A percentile compares a stretch with the other conserved stretches of the same genome.
Evolutionary conservation across 2,888 invertebrate genomes (phyloP).

Genomic region (Athalia rosae): DNA sequence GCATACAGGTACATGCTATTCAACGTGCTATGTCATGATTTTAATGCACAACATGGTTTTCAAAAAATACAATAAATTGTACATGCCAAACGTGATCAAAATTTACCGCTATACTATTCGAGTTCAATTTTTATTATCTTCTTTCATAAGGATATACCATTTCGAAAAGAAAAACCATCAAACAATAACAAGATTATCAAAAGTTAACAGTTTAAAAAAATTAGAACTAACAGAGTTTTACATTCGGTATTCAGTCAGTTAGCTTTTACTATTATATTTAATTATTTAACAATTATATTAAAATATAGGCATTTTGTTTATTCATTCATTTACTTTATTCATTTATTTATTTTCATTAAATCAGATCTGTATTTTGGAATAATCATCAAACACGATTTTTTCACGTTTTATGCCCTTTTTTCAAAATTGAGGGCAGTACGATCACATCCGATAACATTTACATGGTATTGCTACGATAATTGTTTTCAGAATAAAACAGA

Average conservation of each 20-base stretch:
- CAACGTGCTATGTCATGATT: neutral
- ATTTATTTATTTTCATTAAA: slow-evolving; percentile 5
- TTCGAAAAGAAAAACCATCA: slow-evolving; percentile 18
- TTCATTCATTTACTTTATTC: neutral
- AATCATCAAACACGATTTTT: slow-evolving; percentile 35
- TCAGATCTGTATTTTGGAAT: slow-evolving; percentile 48
- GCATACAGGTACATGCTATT: slow-evolving; percentile 3
- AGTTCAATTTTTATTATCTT: neutral
- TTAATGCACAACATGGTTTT: neutral
- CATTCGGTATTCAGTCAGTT: slow-evolving; percentile 48
- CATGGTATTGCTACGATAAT: slow-evolving; percentile 1
- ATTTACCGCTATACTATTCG: neutral
- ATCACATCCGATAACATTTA: slow-evolving; percentile 15
- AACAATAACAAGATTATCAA: slow-evolving; percentile 45
- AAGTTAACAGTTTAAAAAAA: slow-evolving; percentile 48
- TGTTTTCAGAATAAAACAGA: slow-evolving; percentile 17
- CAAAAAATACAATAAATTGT: neutral
- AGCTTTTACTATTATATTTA: slow-evolving; percentile 44
- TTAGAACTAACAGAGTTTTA: slow-evolving; percentile 46
- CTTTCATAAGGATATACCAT: slow-evolving; percentile 12
- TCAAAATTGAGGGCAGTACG: neutral
- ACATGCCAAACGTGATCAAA: neutral
- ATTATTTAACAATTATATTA: slow-evolving; percentile 47
- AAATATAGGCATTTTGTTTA: slow-evolving; percentile 43
- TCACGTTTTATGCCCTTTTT: slow-evolving; percentile 27